Evolutionary conservation across 2,888 invertebrate species (phyloP), one percentile per base, ranked within the genome.

Genomic region (Rhynchonema sp.): DNA sequence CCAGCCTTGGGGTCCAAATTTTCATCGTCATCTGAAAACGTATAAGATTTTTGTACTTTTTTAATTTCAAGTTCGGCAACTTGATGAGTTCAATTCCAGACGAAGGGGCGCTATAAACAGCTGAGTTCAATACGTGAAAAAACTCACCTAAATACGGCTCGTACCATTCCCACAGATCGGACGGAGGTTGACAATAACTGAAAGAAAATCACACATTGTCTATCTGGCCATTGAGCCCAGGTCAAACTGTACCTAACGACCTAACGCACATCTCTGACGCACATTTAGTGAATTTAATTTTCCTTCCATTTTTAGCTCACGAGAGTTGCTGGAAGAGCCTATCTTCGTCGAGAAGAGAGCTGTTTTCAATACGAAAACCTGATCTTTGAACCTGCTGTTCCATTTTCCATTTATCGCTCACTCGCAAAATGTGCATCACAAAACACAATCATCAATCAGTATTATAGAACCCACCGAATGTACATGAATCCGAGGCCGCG

Each of bases 1-100:
- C 98, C 98, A 23, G 98, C 96, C 74, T 94, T 88, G 0, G 92
- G 92, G 74, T 98, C 98, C 64, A 99, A 79, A 74, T 92, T 70
- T 25, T 68, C 67, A 22, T 69, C 68, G 56, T 72, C 72, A 23
- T 72, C 71, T 65, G 70, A 57, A 53, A 30, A n/a, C n/a, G n/a
- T 59, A 0, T 30, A 28, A 17, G 3, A 2, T 25, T 27, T 25
- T 46, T n/a, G 9, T 9, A 55, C 28, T 61, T 25, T 61, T 9
- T 9, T 63, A 56, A 46, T 46, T 23, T 46, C 20, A 23, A 29
- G 27, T 6, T n/a, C 17, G 26, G 55, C 28, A 46, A 58, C 38
- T 26, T 29, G 23, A n/a, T 54, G 1, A 13, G 30, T 20, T 28
- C 3, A 25, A 63, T 58, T 30, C n/a, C 46, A 46, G 22, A 46